Conservation (phyloP, 2,113 vertebrate species). For the Emydura subglobosa region DNA sequence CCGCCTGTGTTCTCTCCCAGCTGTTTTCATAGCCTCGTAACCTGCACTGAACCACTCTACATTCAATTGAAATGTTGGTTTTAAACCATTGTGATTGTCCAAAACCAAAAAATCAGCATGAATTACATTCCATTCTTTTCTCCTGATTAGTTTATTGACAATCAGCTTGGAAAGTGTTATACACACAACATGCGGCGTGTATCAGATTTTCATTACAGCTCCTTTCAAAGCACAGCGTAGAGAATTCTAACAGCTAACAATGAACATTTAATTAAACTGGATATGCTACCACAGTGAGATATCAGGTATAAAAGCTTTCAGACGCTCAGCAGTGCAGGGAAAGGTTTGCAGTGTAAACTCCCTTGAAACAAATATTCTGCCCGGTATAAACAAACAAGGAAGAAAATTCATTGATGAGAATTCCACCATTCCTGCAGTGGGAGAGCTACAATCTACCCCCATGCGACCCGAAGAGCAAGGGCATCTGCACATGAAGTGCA, state of each 20-base stretch:
- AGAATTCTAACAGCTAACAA: neutral
- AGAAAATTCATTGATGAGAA: neutral
- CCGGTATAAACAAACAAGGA: neutral
- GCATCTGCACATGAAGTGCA: neutral
- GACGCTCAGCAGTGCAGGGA: neutral
- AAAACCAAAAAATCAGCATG: neutral
- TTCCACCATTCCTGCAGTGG: neutral
- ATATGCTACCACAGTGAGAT: neutral
- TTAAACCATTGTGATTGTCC: neutral
- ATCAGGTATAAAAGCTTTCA: neutral
- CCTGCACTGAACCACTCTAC: neutral
- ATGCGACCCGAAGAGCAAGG: fast-evolving
- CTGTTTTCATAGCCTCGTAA: neutral
- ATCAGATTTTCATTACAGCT: neutral
- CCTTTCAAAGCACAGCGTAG: neutral
- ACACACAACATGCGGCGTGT: neutral
- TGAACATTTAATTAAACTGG: neutral
- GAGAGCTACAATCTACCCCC: neutral
- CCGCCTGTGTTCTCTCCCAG: neutral
- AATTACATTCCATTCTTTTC: neutral
- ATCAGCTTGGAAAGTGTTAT: neutral
- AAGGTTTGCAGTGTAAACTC: fast-evolving
- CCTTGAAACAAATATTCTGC: neutral
- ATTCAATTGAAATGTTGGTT: neutral
- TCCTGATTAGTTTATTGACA: neutral